A percentile compares a stretch with the other conserved stretches of the same genome.
phyloP scores from a whole-genome alignment of 2,888 invertebrate genomes.

The Rotaria socialis region DNA sequence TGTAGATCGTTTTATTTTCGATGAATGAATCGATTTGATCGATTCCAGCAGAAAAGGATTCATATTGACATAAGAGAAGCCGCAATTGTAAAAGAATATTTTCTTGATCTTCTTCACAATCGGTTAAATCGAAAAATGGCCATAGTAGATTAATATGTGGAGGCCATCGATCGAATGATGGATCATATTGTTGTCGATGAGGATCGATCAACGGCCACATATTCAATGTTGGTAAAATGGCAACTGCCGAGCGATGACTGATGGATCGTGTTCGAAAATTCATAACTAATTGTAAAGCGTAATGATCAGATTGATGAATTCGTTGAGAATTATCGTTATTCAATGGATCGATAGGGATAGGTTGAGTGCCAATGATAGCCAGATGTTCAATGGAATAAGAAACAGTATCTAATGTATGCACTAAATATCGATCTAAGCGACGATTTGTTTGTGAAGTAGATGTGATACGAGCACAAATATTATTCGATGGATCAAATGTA shows the following conservation, averaged over 20 bases:
- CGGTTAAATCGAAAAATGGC: constrained; percentile 35
- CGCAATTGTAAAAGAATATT: constrained; percentile 12
- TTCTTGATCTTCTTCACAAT: neutral
- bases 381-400: neutral
- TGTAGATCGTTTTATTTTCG: constrained; percentile 36
- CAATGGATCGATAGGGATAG: neutral
- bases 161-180: constrained; percentile 37
- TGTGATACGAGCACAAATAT: constrained; percentile 42
- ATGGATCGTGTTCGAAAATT: neutral
- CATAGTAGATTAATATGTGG: constrained; percentile 43
- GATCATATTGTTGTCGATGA: neutral
- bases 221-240: constrained; percentile 30
- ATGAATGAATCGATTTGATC: constrained; percentile 33
- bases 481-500: constrained; percentile 42
- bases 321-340: neutral
- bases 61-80: constrained; percentile 8
- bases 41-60: constrained; percentile 24
- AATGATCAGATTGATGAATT: constrained; percentile 43
- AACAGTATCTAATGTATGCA: neutral
- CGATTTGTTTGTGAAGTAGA: constrained; percentile 7
- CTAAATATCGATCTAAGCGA: constrained; percentile 39
- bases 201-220: constrained; percentile 37
- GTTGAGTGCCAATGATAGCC: neutral
- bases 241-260: neutral
- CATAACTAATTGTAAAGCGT: constrained; percentile 22